These are phyloP conservation scores for Upupa epops DNA, from an alignment of 2,113 vertebrate species.

Conservation along the genomic window DNA sequence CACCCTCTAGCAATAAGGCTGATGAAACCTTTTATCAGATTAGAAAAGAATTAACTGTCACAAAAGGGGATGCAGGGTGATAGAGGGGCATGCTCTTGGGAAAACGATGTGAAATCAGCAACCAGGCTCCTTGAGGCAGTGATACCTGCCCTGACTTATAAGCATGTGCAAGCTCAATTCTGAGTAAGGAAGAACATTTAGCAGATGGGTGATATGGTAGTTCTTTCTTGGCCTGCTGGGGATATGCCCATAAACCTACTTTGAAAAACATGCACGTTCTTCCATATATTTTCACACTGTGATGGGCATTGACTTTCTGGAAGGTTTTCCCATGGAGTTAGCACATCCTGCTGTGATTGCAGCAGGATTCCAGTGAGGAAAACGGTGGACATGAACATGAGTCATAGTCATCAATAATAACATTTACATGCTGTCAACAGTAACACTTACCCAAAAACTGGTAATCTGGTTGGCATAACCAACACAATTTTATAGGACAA, in stretches of 20 bases:
- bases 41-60: background rate
- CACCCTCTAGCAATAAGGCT: background rate
- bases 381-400: background rate
- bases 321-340: background rate
- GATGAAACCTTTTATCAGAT: background rate
- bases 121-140: background rate
- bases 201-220: background rate
- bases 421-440: background rate
- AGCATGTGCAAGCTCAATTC: background rate
- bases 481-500: too few species aligned
- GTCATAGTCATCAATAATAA: background rate
- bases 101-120: background rate
- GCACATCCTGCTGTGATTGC: background rate
- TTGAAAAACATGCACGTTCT: background rate
- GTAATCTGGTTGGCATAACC: accelerated
- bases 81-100: background rate
- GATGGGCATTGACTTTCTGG: background rate
- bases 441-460: accelerated
- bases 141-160: background rate
- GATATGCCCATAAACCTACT: background rate
- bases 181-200: background rate
- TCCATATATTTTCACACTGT: background rate
- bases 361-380: background rate
- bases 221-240: background rate
- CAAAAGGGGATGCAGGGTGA: background rate